These are phyloP conservation scores for Tonatia bakeri DNA, from an alignment of 2,113 vertebrate species.

Conservation along the genomic window DNA sequence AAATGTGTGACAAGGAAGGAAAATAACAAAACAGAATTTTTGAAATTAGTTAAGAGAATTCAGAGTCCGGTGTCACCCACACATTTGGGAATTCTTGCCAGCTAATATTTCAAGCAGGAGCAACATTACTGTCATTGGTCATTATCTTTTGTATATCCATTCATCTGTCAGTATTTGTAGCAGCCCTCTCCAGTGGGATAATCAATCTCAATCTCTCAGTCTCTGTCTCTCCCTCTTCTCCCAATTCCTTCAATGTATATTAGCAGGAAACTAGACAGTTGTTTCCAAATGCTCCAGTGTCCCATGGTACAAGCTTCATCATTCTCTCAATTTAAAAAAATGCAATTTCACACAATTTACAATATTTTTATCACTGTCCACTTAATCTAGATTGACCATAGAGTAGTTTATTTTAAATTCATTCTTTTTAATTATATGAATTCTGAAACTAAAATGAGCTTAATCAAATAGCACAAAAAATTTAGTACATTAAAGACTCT, in stretches of 20 bases:
- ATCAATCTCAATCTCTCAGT: not conserved
- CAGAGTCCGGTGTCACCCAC: not conserved
- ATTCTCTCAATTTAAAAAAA: constrained; percentile 21
- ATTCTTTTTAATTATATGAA: not conserved
- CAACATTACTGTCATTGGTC: not conserved
- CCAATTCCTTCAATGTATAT: not conserved
- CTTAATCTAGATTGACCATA: not conserved
- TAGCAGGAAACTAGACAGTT: not conserved
- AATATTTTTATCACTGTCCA: constrained; percentile 9
- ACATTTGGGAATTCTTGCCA: not conserved
- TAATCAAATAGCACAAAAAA: not conserved
- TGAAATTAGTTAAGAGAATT: constrained; percentile 31
- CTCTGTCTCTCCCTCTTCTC: not conserved
- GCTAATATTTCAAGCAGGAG: not conserved
- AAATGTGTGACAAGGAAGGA: not conserved
- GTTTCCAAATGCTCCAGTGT: not conserved
- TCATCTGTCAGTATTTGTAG: not conserved
- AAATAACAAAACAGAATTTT: not conserved
- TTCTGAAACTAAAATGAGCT: not conserved
- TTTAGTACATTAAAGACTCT: not conserved
- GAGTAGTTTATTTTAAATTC: not conserved
- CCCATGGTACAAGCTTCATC: not conserved
- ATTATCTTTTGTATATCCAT: not conserved
- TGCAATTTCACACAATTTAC: not conserved
- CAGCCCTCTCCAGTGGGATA: not conserved